Evolutionary conservation across 2,113 vertebrate species (phyloP), one percentile per base, ranked within the genome.

Genomic region (Poeciliopsis occidentalis): DNA sequence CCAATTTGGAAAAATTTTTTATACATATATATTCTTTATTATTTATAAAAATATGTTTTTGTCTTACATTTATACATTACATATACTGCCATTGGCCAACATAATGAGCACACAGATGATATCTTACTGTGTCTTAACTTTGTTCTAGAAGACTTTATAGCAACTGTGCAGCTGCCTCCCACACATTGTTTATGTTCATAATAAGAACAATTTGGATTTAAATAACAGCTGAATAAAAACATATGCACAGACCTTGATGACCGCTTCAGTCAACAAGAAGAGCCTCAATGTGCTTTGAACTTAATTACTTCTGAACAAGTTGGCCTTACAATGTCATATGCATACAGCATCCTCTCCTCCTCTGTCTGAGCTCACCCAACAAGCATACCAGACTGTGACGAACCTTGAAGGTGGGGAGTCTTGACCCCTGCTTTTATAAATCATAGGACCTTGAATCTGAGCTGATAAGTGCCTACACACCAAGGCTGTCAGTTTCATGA

Each of bases 391-490:
- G 30, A 60, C 31, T 19, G 37, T 39, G 22, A 24, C n/a, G 64
- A 71, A 29, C 83, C 90, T 85, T 84, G 76, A 88, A 84, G 67
- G 30, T 75, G 69, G 71, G 15, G 63, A 78, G 82, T 87, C 80
- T 84, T 85, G 76, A 82, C 76, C 84, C 78, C 67, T 75, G 32
- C 78, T 81, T 81, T 74, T 68, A 31, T 73, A 76, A 82, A 80
- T 66, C 73, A 57, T 66, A 73, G 66, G 81, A 60, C 92, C 88
- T 89, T 86, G 87, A 86, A 74, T 57, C 47, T 68, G 27, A 27
- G 17, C 75, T 85, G 88, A 91, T 92, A 89, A 91, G 83, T 73
- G 44, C 13, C 44, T 29, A 24, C 70, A 78, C 70, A 76, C 60
- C 74, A 86, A 76, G 76, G 73, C n/a, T 69, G 27, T 17, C 44